Evolutionary conservation across 2,888 invertebrate genomes (phyloP), one percentile per base, ranked within the genome.

Genomic region (Lithosia quadra): DNA sequence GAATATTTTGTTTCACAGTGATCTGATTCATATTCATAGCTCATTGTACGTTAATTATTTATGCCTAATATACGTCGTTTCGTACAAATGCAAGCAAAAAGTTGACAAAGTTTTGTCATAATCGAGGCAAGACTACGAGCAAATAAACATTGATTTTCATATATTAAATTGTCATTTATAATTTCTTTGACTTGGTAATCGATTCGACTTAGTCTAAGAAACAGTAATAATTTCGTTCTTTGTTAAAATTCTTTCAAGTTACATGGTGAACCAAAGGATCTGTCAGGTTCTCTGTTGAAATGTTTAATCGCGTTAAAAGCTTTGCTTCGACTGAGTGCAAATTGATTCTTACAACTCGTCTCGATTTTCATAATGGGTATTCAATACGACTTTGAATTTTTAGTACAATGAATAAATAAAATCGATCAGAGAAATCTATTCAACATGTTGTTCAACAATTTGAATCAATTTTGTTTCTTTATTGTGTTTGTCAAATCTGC

Each of bases 311-410:
- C 33, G 33, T 67, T 58, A 63, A 57, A 63, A 58, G 49, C 62
- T 63, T 67, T 63, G 63, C 67, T 62, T 63, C 67, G 63, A 70
- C 34, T 68, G 63, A 71, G 67, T 67, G 67, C n/a, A 71, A 65
- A 70, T 53, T 64, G 43, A 56, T 71, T 72, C 49, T 56, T 24
- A 56, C 22, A 56, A 22, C 13, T 56, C n/a, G 53, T 53, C 5
- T 56, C 55, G 55, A 56, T 22, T 67, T 66, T 65, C 65, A 63
- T 57, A 33, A 59, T 33, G 49, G 15, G 49, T 49, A n/a, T 49
- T 49, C 49, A n/a, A n/a, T 49, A n/a, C n/a, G 15, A 56, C 56
- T 56, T 15, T 24, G 11, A 24, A 56, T 56, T 22, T 21, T 11
- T 11, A 21, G 15, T 24, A 15, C 11, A 1, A 24, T 13, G 56